Evolutionary conservation across 2,113 vertebrate species (phyloP).

Genomic region (Nesoenas mayeri): DNA sequence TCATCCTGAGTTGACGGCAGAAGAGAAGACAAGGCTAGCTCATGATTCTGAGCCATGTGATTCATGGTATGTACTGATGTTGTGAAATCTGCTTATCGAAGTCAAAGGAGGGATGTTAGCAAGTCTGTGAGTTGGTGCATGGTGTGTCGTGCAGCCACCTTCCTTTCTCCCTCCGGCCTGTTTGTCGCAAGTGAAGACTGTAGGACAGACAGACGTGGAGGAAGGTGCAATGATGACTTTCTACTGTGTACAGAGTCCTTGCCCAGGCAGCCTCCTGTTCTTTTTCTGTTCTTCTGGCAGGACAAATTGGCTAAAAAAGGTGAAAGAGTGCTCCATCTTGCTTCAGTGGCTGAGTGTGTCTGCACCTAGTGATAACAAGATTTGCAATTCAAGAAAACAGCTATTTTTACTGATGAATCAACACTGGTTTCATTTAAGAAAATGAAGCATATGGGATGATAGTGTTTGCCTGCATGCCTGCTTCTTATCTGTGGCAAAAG

Average conservation of each 20-base stretch:
- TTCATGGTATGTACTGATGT: not conserved
- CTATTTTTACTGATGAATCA: not conserved
- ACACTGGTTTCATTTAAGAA: not conserved
- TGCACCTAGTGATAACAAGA: not conserved
- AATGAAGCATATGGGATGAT: not conserved
- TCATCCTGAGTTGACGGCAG: not conserved
- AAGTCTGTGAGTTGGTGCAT: not conserved
- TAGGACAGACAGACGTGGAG: fast-evolving
- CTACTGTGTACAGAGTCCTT: fast-evolving
- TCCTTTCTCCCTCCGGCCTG: not conserved
- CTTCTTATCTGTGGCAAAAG: not conserved
- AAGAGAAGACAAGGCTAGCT: not conserved
- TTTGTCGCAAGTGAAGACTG: not conserved
- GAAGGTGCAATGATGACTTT: not conserved
- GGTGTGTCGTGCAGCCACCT: not conserved
- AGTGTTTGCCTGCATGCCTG: not conserved
- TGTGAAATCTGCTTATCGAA: not conserved
- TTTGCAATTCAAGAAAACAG: not conserved
- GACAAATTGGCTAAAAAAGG: not conserved
- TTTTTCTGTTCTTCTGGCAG: not conserved
- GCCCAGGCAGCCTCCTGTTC: not conserved
- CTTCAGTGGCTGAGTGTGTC: not conserved
- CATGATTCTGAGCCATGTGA: fast-evolving
- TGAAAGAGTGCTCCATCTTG: not conserved
- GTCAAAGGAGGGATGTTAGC: not conserved